phyloP scores from a whole-genome alignment of 2,888 invertebrate species.

The Caenorhabditis zanzibari region DNA sequence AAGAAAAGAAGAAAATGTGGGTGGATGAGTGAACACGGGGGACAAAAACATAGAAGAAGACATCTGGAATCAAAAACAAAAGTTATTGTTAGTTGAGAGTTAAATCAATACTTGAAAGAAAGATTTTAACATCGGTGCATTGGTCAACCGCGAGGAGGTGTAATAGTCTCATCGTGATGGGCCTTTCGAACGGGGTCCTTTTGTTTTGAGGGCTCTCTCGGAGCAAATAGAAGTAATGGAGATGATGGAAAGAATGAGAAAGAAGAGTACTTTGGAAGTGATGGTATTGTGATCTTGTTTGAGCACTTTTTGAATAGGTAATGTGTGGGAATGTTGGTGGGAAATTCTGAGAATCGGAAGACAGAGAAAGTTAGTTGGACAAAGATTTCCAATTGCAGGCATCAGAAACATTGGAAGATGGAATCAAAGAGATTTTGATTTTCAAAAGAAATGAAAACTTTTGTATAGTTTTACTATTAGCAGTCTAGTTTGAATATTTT shows the following conservation, averaged over 20 bases:
- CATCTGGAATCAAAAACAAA: constrained; percentile 5
- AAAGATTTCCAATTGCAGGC: too few species aligned
- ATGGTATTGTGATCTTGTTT: constrained; percentile 17
- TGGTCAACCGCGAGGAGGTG: constrained; percentile 51
- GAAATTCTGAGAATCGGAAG: background rate
- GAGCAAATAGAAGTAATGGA: constrained; percentile 41
- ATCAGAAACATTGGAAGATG: background rate
- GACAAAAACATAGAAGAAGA: constrained; percentile 9
- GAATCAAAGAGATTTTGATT: background rate
- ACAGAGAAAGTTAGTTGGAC: background rate
- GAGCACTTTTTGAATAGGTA: constrained; percentile 21
- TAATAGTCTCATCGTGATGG: constrained; percentile 40
- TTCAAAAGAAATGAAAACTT: too few species aligned
- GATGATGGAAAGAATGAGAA: background rate
- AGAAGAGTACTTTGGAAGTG: constrained; percentile 15
- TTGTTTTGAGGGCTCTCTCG: constrained; percentile 35
- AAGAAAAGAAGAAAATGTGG: constrained; percentile 27
- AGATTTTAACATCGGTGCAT: constrained; percentile 6
- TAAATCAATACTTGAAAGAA: constrained; percentile 15
- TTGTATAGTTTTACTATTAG: too few species aligned
- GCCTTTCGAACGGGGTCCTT: background rate
- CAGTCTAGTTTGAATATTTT: too few species aligned
- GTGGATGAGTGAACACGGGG: constrained; percentile 55
- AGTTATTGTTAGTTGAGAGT: background rate
- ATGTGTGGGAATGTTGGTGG: constrained; percentile 1